A percentile compares a stretch with the other conserved stretches of the same genome.
These are phyloP conservation scores for Pteruthius melanotis DNA, from an alignment of 2,113 vertebrate genomes.

Conservation along the genomic window DNA sequence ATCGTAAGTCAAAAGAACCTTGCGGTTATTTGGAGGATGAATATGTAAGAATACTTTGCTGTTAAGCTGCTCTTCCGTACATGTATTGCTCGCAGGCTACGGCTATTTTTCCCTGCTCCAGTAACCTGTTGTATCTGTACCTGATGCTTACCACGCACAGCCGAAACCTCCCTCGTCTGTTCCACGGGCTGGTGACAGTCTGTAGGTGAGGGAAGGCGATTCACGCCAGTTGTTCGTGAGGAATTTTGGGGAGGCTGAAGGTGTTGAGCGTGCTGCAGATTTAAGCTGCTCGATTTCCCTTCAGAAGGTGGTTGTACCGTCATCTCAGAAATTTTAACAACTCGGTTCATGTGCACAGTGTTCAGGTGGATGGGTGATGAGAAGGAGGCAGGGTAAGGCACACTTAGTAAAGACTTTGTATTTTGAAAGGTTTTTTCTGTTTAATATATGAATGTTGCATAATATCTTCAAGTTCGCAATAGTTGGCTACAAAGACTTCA, in stretches of 20 bases:
- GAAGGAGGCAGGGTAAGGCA: neutral
- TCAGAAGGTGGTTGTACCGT: neutral
- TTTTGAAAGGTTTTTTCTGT: neutral
- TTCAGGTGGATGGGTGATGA: neutral
- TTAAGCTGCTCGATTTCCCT: neutral
- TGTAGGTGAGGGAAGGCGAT: neutral
- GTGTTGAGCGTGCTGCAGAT: neutral
- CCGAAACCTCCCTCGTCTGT: neutral
- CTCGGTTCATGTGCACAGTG: neutral
- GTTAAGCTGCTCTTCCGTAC: neutral
- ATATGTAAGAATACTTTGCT: neutral
- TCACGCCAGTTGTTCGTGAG: neutral
- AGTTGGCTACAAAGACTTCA: neutral
- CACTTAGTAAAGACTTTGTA: neutral
- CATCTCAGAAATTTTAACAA: neutral
- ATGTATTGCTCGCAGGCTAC: neutral
- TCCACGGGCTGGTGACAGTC: neutral
- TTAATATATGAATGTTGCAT: neutral
- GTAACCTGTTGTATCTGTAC: constrained; percentile 33
- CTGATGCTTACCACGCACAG: neutral
- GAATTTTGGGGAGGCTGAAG: neutral
- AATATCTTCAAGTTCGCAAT: neutral
- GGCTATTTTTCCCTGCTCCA: neutral
- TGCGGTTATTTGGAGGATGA: neutral
- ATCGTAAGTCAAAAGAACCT: neutral